Base-by-base conservation (phyloP, 1,140 invertebrate genomes). In the Asobara japonica region DNA sequence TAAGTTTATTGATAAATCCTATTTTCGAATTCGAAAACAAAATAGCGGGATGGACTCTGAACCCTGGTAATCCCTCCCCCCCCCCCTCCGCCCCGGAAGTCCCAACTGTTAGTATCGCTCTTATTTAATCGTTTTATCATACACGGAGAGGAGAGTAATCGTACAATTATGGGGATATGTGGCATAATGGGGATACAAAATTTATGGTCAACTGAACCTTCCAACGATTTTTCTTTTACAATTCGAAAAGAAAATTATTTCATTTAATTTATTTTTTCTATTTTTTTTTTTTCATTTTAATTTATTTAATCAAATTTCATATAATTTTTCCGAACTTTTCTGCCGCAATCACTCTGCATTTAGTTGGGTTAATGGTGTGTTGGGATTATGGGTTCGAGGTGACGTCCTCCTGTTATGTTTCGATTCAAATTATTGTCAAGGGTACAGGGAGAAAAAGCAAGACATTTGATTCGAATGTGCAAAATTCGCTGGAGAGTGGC, bases 331-430 rank as follows among this genome's bases (percentile, higher is more conserved):
- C 11, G 31, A 80, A 78, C 78, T 81, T 81, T 83, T 85, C 81
- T 80, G 83, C 79, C 84, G 84, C 79, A 82, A 74, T 80, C 83
- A 85, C 84, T 80, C 56, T 62, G 45, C 33, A 20, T 70, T 48
- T 7, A 62, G 60, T 60, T 70, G 45, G 31, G 68, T 70, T 45
- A 41, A 38, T 64, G 31, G 60, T 36, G 70, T 38, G 27, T 33
- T 71, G 27, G 31, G 51, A 68, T 22, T 60, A 41, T 60, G 72
- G 73, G 73, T 74, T 74, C 73, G 71, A 74, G 69, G 73, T 74
- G n/a, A n/a, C n/a, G 65, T 74, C 68, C 16, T 71, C 45, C 64
- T 48, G 18, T 25, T 71, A 30, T 22, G 18, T 73, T 36, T 62
- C 56, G 27, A 27, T 10, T 38, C n/a, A 31, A 31, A 18, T 25